Base-by-base conservation (phyloP, 37 sponge, comb jelly and placozoan genomes). In the Halisarca cf. caerulea region DNA sequence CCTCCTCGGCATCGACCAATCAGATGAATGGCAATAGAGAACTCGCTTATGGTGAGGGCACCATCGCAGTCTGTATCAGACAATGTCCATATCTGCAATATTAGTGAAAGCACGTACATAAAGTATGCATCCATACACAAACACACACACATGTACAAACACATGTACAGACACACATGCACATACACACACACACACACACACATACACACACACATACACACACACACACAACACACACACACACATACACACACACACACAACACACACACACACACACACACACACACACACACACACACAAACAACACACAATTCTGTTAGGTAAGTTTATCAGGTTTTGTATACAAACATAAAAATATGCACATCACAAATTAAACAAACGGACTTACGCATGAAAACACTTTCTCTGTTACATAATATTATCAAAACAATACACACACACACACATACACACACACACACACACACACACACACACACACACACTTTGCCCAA, bases 41-140 rank as follows among this genome's bases (percentile, higher is more conserved):
- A 94, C 61, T 94, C 95, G 23, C 91, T 92, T 30, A 32, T 40
- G 62, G 88, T 86, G 23, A 94, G 83, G 24, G 39, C 60, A 9
- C 95, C 95, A 88, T 94, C 95, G 28, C 58, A 58, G 60, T 94
- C 95, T 28, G 88, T 68, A 55, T 94, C 95, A 18, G 95, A 82
- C 15, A 94, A 27, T 32, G 44, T 78, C 95, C 95, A 94, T 41
- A 94, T 90, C 93, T 92, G 51, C 5, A 42, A 24, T 8, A 51
- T 18, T 23, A 11, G 32, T 2, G 66, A 2, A 51, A 25, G 4
- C 17, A 24, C 40, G 57, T 2, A 24, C 59, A 81, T 23, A 25
- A 32, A 28, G 8, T 4, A 53, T 5, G 7, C n/a, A 15, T 54
- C 58, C 15, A 54, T 28, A 9, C 57, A 17, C 6, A 53, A 55